Evolutionary conservation across 2,888 invertebrate genomes (phyloP), one percentile per base, ranked within the genome.

Genomic region (Cyclophora punctaria): DNA sequence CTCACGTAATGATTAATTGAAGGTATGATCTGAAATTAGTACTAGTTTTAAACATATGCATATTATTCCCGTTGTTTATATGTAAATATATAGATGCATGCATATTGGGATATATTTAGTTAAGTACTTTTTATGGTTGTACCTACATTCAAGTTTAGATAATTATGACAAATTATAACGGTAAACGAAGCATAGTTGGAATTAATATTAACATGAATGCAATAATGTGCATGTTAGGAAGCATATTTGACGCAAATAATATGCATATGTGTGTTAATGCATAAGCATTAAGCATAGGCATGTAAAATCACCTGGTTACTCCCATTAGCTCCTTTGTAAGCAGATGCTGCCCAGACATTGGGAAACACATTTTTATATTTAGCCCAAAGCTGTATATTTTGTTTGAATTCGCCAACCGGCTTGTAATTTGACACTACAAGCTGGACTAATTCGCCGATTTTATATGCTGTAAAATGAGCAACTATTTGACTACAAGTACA

Each of bases 321-420:
- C 0, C 95, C 94, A 53, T 95, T 94, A 0, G 96, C 95, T 1
- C 97, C 97, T 83, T 97, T 97, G 71, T 92, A 97, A 0, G 96
- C 95, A 35, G 94, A 93, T 0, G 93, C 96, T 0, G 91, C 91
- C 95, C 96, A 96, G 20, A 96, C 77, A 46, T 89, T 89, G 0
- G 90, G 86, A 71, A 97, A 97, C 35, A 93, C 75, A 50, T 81
- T 78, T 3, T 90, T 81, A 63, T 95, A 95, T 48, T 90, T 91
- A 41, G 90, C 89, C 93, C 93, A 93, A 44, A 93, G 56, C n/a
- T 73, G 69, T 46, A 71, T 58, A n/a, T 81, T 78, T 20, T 91
- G 65, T 2, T 69, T 65, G 70, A 93, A 93, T 44, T 80, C 81
- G 43, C 91, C 90, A 47, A 83, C 76, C 0, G 88, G 69, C 60